These are phyloP conservation scores for Orthosia gothica DNA, from an alignment of 2,888 invertebrate genomes.

Conservation along the genomic window DNA sequence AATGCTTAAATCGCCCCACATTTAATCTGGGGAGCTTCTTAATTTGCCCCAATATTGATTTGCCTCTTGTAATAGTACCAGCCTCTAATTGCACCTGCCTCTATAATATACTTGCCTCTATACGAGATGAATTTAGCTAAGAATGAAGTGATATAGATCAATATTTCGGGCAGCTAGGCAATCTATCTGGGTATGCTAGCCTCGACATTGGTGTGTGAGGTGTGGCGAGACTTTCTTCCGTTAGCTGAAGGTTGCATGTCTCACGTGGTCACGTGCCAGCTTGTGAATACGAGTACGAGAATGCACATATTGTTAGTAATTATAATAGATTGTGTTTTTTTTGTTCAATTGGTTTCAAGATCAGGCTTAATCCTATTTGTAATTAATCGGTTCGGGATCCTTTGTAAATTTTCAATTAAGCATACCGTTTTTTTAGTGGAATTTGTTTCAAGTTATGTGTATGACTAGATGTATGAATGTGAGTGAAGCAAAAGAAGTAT, in stretches of 20 bases:
- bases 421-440: too few species aligned
- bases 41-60: too few species aligned
- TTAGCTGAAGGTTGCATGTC: conserved; percentile 38
- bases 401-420: too few species aligned
- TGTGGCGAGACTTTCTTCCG: conserved; percentile 57
- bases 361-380: not conserved
- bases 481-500: too few species aligned
- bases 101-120: not conserved
- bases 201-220: conserved; percentile 55
- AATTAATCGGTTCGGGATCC: not conserved
- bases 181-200: not conserved
- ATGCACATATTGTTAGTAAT: not conserved
- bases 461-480: too few species aligned
- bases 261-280: conserved; percentile 31
- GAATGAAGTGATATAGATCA: not conserved
- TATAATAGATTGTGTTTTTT: conserved; percentile 10
- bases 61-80: too few species aligned
- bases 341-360: not conserved
- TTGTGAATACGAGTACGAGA: not conserved
- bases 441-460: too few species aligned
- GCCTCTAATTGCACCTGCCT: too few species aligned
- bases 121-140: not conserved
- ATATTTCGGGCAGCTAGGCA: not conserved
- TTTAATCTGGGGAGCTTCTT: too few species aligned
- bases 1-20: too few species aligned